Percentiles rank a stretch among this genome's conserved stretches.
phyloP scores from a whole-genome alignment of 2,888 invertebrate genomes.

The Pammene aurita region DNA sequence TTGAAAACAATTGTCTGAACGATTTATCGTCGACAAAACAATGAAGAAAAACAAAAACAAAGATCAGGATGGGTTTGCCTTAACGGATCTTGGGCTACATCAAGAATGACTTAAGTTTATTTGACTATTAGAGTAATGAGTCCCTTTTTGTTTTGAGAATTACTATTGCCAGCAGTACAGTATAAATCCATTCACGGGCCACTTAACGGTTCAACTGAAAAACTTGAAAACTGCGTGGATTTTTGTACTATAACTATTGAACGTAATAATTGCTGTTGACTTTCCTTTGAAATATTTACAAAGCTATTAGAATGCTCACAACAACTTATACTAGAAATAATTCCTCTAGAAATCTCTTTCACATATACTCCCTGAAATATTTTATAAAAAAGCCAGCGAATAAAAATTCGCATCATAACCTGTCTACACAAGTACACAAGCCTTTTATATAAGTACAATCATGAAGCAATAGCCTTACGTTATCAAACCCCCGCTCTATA shows the following conservation, averaged over 20 bases:
- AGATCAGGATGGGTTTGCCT: conserved; percentile 26
- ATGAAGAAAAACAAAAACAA: conserved; percentile 37
- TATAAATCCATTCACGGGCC: conserved; percentile 76
- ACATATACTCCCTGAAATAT: not conserved
- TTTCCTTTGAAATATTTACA: too few relatives aligned
- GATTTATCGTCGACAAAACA: conserved; percentile 35
- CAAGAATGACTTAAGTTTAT: conserved; percentile 6
- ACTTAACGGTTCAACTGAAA: conserved; percentile 81
- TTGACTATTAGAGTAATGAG: not conserved
- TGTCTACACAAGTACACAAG: not conserved
- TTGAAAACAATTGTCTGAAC: conserved; percentile 34
- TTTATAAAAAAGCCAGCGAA: not conserved
- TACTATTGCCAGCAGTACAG: conserved; percentile 63
- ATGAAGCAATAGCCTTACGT: not conserved
- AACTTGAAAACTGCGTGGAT: conserved; percentile 74
- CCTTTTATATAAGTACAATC: conserved; percentile 6
- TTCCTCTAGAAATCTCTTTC: not conserved
- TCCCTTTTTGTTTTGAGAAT: not conserved
- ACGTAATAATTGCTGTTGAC: too few relatives aligned
- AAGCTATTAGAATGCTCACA: not conserved
- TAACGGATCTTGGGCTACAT: not conserved
- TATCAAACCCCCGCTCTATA: not conserved
- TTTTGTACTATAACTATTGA: conserved; percentile 46
- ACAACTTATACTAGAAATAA: not conserved
- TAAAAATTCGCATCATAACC: not conserved